phyloP scores from a whole-genome alignment of 2,888 invertebrate species.

The Melipona bicolor region DNA sequence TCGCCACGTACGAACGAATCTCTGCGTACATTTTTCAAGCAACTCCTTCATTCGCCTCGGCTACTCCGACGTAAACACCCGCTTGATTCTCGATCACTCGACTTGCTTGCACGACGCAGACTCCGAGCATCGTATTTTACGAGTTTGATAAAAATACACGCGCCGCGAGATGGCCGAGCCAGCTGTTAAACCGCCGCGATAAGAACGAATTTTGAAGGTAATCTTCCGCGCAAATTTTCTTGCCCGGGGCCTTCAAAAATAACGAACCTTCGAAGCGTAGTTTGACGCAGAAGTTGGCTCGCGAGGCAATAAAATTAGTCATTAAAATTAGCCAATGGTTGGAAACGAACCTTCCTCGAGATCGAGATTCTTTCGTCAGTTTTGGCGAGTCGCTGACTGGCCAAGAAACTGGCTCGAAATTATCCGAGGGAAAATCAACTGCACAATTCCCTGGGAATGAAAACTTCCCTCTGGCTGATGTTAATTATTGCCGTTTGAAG shows the following conservation, averaged over 20 bases:
- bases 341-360: not conserved
- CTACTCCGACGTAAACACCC: not conserved
- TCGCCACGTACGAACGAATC: not conserved
- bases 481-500: conserved; percentile 18
- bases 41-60: not conserved
- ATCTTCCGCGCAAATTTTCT: too few relatives aligned
- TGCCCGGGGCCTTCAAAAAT: not conserved
- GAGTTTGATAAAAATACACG: not conserved
- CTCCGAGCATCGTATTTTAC: not conserved
- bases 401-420: not conserved
- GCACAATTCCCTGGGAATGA: conserved; percentile 5
- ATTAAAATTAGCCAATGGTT: too few relatives aligned
- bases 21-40: not conserved
- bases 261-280: not conserved
- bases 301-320: too few relatives aligned
- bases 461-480: conserved; percentile 12
- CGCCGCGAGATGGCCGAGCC: not conserved
- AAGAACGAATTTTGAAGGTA: not conserved
- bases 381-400: not conserved
- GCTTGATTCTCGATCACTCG: not conserved
- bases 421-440: not conserved
- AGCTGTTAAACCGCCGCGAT: not conserved
- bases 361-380: not conserved
- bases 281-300: not conserved
- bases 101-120: not conserved